Evolutionary conservation across 2,113 vertebrate genomes (phyloP), one percentile per base, ranked within the genome.

Genomic region (Lepus europaeus): DNA sequence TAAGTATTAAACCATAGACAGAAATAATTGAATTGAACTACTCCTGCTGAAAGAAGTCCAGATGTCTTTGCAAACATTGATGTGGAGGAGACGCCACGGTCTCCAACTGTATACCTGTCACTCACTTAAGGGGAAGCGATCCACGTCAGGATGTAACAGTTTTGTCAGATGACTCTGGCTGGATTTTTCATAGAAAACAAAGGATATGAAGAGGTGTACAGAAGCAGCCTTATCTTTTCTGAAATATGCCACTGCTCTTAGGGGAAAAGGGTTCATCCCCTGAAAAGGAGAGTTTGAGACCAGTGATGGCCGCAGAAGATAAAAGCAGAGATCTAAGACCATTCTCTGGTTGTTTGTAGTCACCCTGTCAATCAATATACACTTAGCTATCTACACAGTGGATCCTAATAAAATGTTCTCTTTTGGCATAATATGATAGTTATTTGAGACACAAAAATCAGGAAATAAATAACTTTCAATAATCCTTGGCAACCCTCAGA

Each of bases 31-130:
- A 27, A 74, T 22, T 25, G 51, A 70, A 25, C 9, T 86, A 49
- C 0, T 59, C 13, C 82, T 91, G 45, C 59, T 91, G 31, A 82
- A 79, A 86, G 69, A 93, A 91, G 33, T 23, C 39, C 76, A 95
- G 45, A 5, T 10, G 45, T 69, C 56, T 70, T 84, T 66, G 64
- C 14, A 36, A 5, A 51, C 53, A n/a, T 0, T 49, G 64, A n/a
- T 73, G 19, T 5, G 45, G 36, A 19, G 31, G 36, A 68, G 45
- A 22, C 33, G 31, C 12, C 53, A 73, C 9, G 61, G 10, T 31
- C 39, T 61, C 14, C n/a, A 82, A 20, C 22, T 61, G n/a, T 39
- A 51, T 19, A 20, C 53, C 27, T 66, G 16, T 22, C 56, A 36
- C 23, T 79, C 23, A 49, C 61, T 83, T 39, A 25, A 92, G 17